A percentile compares a stretch with the other conserved stretches of the same genome.
Conservation (phyloP, 2,888 invertebrate genomes). For the Lasioglossum zephyrum region DNA sequence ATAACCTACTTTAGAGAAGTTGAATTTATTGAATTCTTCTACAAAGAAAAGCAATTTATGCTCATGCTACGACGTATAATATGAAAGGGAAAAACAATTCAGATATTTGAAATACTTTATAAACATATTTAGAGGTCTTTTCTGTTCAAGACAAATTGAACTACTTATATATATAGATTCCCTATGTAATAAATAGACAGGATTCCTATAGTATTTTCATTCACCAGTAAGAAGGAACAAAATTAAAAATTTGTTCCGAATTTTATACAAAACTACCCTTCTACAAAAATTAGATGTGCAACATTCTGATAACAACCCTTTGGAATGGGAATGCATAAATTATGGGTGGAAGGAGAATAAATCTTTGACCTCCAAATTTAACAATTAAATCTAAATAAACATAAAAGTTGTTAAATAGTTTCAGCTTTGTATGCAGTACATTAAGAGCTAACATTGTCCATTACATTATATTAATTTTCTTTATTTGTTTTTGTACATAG, state of each 20-base stretch:
- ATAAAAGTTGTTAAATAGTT: neutral
- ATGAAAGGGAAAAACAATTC: neutral
- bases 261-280: neutral
- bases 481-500: neutral
- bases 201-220: neutral
- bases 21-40: neutral
- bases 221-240: neutral
- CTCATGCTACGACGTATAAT: neutral
- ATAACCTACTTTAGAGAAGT: conserved; percentile 21
- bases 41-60: neutral
- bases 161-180: neutral
- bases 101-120: neutral
- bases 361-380: neutral
- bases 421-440: neutral
- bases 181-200: no score
- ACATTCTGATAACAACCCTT: neutral
- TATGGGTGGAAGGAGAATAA: neutral
- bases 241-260: neutral
- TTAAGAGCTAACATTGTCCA: neutral
- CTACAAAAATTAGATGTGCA: neutral
- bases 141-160: neutral
- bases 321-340: neutral
- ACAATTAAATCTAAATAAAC: neutral
- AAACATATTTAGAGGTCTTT: neutral
- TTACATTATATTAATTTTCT: conserved; percentile 8